A percentile compares a stretch with the other conserved stretches of the same genome.
These are phyloP conservation scores for Synergus umbraculus DNA, from an alignment of 2,888 invertebrate species.

Conservation along the genomic window DNA sequence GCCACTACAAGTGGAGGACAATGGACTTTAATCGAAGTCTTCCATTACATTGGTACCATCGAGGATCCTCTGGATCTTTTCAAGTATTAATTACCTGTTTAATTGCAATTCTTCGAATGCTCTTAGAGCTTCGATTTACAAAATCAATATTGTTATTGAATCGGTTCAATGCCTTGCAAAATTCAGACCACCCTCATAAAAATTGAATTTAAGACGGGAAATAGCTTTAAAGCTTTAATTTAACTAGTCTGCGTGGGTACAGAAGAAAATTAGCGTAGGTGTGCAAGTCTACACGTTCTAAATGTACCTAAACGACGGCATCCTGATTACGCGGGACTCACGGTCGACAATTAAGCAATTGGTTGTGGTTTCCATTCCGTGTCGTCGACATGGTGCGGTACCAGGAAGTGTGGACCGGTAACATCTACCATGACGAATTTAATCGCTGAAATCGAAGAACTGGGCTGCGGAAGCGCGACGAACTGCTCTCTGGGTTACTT, in stretches of 20 bases:
- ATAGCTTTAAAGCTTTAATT: neutral
- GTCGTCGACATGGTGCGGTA: slow-evolving; percentile 61
- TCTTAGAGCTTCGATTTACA: neutral
- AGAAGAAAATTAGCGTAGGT: slow-evolving; percentile 70
- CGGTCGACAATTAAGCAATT: slow-evolving; percentile 74
- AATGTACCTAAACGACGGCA: slow-evolving; percentile 73
- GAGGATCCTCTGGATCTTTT: slow-evolving; percentile 16
- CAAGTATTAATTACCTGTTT: slow-evolving; percentile 35
- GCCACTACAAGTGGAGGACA: slow-evolving; percentile 39
- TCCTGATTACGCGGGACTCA: slow-evolving; percentile 72
- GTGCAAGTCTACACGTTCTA: slow-evolving; percentile 59
- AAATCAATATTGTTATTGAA: neutral
- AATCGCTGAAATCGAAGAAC: slow-evolving; percentile 46
- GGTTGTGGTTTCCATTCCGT: slow-evolving; percentile 69
- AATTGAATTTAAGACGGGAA: neutral
- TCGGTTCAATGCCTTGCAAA: slow-evolving; percentile 14
- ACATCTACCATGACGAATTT: slow-evolving; percentile 45
- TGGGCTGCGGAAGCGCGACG: slow-evolving; percentile 9
- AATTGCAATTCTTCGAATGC: slow-evolving; percentile 15
- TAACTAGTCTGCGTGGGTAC: neutral
- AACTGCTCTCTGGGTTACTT: slow-evolving; percentile 25
- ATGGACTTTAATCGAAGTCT: slow-evolving; percentile 34
- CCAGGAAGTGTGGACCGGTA: slow-evolving; percentile 61
- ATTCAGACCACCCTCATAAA: neutral
- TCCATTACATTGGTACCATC: slow-evolving; percentile 29